Conservation (phyloP, 23 tunicate genomes). For the Phallusia fumigata region DNA sequence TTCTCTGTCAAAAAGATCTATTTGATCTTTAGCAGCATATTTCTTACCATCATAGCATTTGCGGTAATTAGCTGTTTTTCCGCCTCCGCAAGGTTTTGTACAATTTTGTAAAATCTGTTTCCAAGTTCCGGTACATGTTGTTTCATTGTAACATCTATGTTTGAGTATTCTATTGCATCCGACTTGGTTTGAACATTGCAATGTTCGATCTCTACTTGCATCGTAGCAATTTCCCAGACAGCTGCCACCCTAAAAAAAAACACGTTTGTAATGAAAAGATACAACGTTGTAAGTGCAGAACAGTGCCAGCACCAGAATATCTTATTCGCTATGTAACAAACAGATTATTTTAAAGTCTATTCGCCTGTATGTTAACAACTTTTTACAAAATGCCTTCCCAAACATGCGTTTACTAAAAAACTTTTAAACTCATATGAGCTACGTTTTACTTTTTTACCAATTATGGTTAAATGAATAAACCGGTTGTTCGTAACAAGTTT, state of each 20-base stretch:
- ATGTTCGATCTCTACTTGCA: not conserved
- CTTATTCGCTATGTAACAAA: no score
- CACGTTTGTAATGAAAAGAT: no score
- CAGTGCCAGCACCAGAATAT: no score
- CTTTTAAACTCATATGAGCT: no score
- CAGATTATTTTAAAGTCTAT: no score
- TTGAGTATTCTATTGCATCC: not conserved
- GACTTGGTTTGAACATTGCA: not conserved
- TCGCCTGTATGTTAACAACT: no score
- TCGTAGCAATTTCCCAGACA: slow-evolving; percentile 18
- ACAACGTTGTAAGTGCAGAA: no score
- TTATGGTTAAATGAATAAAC: no score
- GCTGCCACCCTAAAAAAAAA: not conserved
- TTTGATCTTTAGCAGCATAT: not conserved
- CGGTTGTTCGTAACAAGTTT: no score
- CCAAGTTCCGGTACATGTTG: slow-evolving; percentile 18
- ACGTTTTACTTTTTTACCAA: no score
- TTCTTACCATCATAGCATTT: not conserved
- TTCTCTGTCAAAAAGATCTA: not conserved
- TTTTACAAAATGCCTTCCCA: no score
- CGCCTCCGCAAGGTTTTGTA: slow-evolving; percentile 11
- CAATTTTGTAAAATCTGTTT: not conserved
- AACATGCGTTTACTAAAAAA: no score
- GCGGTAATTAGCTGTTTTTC: not conserved
- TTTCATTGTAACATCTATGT: slow-evolving; percentile 10